Evolutionary conservation across 2,797 vertebrate species (phyloP).

Genomic region (Rhabdophis nuchalis): DNA sequence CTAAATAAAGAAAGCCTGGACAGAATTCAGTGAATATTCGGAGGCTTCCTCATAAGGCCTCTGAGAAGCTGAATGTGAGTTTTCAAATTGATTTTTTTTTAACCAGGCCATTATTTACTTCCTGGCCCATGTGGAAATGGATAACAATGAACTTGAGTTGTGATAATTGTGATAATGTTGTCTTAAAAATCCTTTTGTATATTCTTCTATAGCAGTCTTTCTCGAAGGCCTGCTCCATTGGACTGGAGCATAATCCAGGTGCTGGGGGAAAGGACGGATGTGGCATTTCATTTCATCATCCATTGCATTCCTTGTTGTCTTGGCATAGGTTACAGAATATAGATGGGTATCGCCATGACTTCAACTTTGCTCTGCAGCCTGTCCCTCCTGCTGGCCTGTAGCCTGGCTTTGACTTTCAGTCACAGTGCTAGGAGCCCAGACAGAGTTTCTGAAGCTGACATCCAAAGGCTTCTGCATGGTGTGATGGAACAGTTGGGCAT

Average conservation of each 20-base stretch:
- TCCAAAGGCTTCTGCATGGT: slow-evolving; percentile 93
- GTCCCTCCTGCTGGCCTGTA: slow-evolving; percentile 71
- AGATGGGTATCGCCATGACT: slow-evolving; percentile 43
- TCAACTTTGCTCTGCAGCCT: slow-evolving; percentile 56
- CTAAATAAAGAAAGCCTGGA: not conserved
- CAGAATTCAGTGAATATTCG: not conserved
- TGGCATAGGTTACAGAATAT: slow-evolving; percentile 51
- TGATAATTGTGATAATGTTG: not conserved
- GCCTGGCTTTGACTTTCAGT: slow-evolving; percentile 70
- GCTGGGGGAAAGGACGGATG: fast-evolving
- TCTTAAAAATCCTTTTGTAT: not conserved
- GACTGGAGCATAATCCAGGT: not conserved
- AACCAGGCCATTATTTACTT: not conserved
- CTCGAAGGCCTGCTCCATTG: not conserved
- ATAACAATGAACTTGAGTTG: not conserved
- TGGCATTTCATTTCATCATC: fast-evolving
- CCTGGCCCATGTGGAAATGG: not conserved
- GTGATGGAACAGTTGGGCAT: slow-evolving; percentile 98
- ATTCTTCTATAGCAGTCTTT: not conserved
- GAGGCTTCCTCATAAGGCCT: not conserved
- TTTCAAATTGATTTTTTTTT: not conserved
- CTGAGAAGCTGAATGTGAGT: too few species aligned
- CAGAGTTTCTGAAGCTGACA: slow-evolving; percentile 88
- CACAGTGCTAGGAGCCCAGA: slow-evolving; percentile 81
- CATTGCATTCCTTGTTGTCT: slow-evolving; percentile 23